Base-by-base conservation (phyloP, 1,140 invertebrate species). In the Phymorhynchus buccinoides region DNA sequence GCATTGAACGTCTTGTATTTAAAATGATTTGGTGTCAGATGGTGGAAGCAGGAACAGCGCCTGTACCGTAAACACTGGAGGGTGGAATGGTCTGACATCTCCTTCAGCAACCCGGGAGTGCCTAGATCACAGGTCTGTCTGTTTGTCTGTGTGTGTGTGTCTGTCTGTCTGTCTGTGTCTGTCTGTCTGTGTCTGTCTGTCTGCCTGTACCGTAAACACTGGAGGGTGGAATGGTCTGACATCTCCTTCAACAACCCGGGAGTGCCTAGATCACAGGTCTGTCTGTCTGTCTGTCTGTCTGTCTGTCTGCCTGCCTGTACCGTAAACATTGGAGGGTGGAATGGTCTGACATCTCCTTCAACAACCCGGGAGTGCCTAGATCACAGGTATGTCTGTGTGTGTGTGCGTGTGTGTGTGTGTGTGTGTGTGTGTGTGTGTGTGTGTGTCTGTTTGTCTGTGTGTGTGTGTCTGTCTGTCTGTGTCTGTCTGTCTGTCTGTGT, bases 171-270 rank as follows among this genome's bases (percentile, higher is more conserved):
- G n/a, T 18, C 30, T 71, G 62, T 27, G 9, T 66, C 7, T 48
- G 7, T 48, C 7, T 48, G 7, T 48, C 44, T 48, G 7, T 48
- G 18, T 18, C 56, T 62, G 56, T 7, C 56, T 22, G 18, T 62
- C 56, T 62, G 56, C 3, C 56, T 22, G 18, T 87, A 90, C 56
- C 88, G 88, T 32, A 88, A 88, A 71, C 48, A 68, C 0, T 91
- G 91, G 91, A 89, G 90, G 78, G 88, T 91, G 44, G 84, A 86
- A n/a, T 89, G 87, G 84, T 39, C 84, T 56, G 90, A 90, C 62
- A 81, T 91, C 22, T 85, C 88, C 73, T 91, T 90, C 37, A 39
- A 41, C 37, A 7, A 41, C 3, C 71, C 71, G 4, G 71, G 71
- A 30, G 37, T 37, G 6, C 71, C 27, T 14, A 3, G 71, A 16